Percentiles rank a stretch among this genome's conserved stretches.
Conservation (phyloP, 1,140 invertebrate genomes). For the Brachionus rotundiformis region DNA sequence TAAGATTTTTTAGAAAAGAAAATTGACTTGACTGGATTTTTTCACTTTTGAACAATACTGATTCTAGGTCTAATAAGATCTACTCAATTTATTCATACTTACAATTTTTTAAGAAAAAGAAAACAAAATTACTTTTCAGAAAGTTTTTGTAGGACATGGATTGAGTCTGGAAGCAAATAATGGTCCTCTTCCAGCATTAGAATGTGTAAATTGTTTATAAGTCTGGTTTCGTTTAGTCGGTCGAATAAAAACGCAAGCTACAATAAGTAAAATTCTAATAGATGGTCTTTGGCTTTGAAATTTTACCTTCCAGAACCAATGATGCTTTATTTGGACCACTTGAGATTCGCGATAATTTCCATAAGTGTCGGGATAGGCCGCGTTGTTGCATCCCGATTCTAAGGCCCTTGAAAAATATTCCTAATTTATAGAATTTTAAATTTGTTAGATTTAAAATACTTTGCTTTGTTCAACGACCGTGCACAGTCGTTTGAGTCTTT, state of each 20-base stretch:
- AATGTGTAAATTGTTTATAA: slow-evolving; percentile 23
- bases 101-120: neutral
- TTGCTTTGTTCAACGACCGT: slow-evolving; percentile 80
- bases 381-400: slow-evolving; percentile 81
- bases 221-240: neutral
- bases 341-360: slow-evolving; percentile 94
- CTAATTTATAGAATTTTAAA: too few relatives aligned
- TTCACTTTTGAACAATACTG: too few relatives aligned
- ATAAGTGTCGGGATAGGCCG: slow-evolving; percentile 86
- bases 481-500: slow-evolving; percentile 90
- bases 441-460: slow-evolving; percentile 73
- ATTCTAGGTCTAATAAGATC: neutral
- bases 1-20: too few relatives aligned
- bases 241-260: slow-evolving; percentile 15
- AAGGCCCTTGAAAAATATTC: too few relatives aligned
- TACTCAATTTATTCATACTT: neutral
- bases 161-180: slow-evolving; percentile 37
- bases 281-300: neutral
- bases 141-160: slow-evolving; percentile 32
- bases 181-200: slow-evolving; percentile 49
- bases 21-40: too few relatives aligned
- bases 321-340: slow-evolving; percentile 96
- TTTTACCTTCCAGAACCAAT: slow-evolving; percentile 95
- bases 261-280: neutral
- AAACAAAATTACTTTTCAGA: slow-evolving; percentile 37